Evolutionary conservation across 1,140 invertebrate species (phyloP).

Genomic region (Drosophila pachea): DNA sequence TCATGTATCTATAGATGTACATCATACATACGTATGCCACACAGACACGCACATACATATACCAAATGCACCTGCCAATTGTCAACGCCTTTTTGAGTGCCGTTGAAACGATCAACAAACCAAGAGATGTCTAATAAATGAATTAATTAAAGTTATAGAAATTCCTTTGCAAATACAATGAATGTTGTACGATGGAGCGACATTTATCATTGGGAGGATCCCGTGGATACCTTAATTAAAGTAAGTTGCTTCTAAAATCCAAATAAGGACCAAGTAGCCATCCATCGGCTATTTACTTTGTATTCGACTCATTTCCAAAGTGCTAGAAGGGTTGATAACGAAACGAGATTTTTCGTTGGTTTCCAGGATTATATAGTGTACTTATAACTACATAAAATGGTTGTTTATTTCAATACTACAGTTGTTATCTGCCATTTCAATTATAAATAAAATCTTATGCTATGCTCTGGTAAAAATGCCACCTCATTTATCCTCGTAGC

Average conservation of each 20-base stretch:
- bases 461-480: conserved; percentile 8
- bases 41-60: conserved; percentile 10
- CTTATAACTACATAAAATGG: not conserved
- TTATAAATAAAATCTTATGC: conserved; percentile 32
- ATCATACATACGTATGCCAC: conserved; percentile 35
- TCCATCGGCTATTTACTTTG: no score
- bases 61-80: conserved; percentile 9
- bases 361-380: not conserved
- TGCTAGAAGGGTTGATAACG: no score
- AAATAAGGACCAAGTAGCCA: no score
- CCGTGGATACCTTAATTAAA: not conserved
- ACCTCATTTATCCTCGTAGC: conserved; percentile 69
- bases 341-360: no score
- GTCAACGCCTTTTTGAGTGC: conserved; percentile 39
- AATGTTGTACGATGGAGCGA: not conserved
- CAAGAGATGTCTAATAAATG: conserved; percentile 45
- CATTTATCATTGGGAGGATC: conserved; percentile 7
- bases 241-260: no score
- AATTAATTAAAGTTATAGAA: conserved; percentile 71
- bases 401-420: conserved; percentile 45
- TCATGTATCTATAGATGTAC: conserved; percentile 38
- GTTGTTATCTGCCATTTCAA: not conserved
- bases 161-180: conserved; percentile 52
- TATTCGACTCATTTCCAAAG: no score
- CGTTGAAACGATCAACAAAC: conserved; percentile 45